Evolutionary conservation across 2,888 invertebrate genomes (phyloP), one percentile per base, ranked within the genome.

Genomic region (Apoda limacodes): DNA sequence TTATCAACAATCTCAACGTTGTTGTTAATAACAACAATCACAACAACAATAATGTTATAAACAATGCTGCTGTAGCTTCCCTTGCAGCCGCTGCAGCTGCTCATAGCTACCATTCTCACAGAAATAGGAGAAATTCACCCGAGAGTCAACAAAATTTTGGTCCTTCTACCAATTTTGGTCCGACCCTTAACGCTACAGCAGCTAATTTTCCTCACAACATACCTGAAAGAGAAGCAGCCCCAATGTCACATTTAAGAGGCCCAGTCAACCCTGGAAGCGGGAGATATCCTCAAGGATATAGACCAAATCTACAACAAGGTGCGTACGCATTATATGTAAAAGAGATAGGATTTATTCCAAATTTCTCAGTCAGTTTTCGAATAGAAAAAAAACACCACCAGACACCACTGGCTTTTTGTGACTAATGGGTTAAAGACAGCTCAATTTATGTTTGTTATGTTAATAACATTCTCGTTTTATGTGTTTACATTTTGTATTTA

Each of bases 21-120:
- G 81, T 80, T 42, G 83, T 75, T 29, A 82, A 78, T 56, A 81
- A 82, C 70, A 74, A 82, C 61, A 75, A 82, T 49, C 72, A 82
- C 52, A 70, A 78, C 61, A 74, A 82, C 65, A 74, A 82, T 55
- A 80, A 82, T 37, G 75, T 82, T 13, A 67, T 82, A 42, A 81
- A 82, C 60, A 74, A 82, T 57, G 76, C 82, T 37, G 70, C 78
- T 28, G 82, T 82, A 9, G 82, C 81, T 2, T 74, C 81, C 1
- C 55, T 82, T 25, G 82, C 81, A 2, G 76, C 80, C 6, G 80
- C 78, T 4, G 82, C 82, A 1, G 82, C 81, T 2, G 82, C 82
- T 0, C 80, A 80, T 32, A 70, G 66, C 54, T 81, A 80, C 45
- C 81, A 80, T 27, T 60, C 75, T 3, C 75, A 78, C 49, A 70